Percentiles rank a stretch among this genome's conserved stretches.
Conservation (phyloP, 2,888 invertebrate genomes). For the Sphaerophoria rueppellii region DNA sequence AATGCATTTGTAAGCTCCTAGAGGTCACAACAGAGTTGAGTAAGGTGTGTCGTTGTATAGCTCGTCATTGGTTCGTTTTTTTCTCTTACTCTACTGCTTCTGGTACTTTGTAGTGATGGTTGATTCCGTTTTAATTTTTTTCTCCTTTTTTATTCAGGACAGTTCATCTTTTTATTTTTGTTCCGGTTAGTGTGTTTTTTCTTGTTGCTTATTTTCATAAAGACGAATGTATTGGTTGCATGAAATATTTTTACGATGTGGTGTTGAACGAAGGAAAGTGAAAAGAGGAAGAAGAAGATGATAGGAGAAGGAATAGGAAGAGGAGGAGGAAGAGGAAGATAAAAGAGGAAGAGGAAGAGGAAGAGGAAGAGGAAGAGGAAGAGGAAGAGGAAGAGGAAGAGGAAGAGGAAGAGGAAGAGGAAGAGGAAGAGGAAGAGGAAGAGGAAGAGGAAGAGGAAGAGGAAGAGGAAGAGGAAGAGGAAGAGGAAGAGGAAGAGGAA, state of each 20-base stretch:
- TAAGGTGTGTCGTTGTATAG: not conserved
- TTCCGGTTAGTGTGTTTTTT: constrained; percentile 48
- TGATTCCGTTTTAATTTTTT: constrained; percentile 17
- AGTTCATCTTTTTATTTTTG: constrained; percentile 49
- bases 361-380: not conserved
- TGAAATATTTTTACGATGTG: not conserved
- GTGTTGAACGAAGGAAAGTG: too few relatives aligned
- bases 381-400: not conserved
- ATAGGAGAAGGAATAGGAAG: too few relatives aligned
- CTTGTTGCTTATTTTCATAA: not conserved
- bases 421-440: too few relatives aligned
- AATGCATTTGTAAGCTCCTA: constrained; percentile 73
- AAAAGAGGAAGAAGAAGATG: too few relatives aligned
- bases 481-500: too few relatives aligned
- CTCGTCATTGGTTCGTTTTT: not conserved
- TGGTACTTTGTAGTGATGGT: constrained; percentile 43
- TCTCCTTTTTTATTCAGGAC: constrained; percentile 56
- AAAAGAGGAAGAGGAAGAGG: not conserved
- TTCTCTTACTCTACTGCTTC: constrained; percentile 17
- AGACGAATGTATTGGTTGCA: constrained; percentile 1
- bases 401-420: too few relatives aligned
- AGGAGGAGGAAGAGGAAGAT: too few relatives aligned
- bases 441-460: too few relatives aligned
- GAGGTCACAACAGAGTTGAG: constrained; percentile 25
- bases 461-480: too few relatives aligned